Conservation (phyloP, 2,113 vertebrate genomes). For the Epinephelus fuscoguttatus region DNA sequence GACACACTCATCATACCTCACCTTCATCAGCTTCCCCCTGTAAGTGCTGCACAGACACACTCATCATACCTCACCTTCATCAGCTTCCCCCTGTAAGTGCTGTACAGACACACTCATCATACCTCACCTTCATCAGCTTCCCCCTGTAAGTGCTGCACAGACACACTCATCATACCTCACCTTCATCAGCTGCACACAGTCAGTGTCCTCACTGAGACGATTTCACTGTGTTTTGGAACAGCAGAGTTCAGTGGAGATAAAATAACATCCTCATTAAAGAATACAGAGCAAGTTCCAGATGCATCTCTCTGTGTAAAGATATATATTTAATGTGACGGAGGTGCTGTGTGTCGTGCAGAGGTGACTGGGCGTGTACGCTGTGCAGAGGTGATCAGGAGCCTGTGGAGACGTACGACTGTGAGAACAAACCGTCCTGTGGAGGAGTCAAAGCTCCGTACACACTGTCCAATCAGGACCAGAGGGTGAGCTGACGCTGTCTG, state of each 20-base stretch:
- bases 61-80: background rate
- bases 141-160: constrained; percentile 85
- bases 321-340: background rate
- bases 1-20: background rate
- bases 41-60: constrained; percentile 73
- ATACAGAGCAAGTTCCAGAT: background rate
- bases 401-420: constrained; percentile 87
- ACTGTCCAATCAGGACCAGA: constrained; percentile 87
- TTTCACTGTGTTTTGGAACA: too few species aligned
- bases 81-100: constrained; percentile 86
- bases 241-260: too few species aligned
- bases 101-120: background rate
- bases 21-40: constrained; percentile 86
- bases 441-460: constrained; percentile 73
- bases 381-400: constrained; percentile 88
- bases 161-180: background rate
- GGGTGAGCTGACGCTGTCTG: constrained; percentile 81
- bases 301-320: background rate
- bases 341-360: constrained; percentile 79
- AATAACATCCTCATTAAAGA: background rate
- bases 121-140: constrained; percentile 32
- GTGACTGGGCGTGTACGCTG: constrained; percentile 92
- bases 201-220: too few species aligned
- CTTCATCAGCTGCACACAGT: background rate
- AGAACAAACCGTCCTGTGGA: constrained; percentile 81